Evolutionary conservation across 2,888 invertebrate species (phyloP).

Genomic region (Nomada fabriciana): DNA sequence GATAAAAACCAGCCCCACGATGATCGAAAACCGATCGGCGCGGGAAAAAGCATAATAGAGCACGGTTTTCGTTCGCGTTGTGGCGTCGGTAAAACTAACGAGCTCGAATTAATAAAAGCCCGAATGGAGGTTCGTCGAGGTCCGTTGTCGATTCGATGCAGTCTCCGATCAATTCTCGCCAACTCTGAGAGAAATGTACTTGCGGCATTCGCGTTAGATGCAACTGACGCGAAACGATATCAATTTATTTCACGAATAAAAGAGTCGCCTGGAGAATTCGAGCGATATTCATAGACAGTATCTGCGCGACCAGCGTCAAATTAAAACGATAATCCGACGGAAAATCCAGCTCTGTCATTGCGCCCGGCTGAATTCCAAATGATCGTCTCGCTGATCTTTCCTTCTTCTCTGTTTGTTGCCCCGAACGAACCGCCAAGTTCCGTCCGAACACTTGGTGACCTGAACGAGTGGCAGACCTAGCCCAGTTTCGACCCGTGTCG

Average conservation of each 20-base stretch:
- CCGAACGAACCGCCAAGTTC: not conserved
- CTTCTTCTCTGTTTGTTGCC: not conserved
- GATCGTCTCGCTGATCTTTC: too few relatives aligned
- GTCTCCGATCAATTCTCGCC: not conserved
- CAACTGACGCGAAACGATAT: not conserved
- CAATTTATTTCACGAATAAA: constrained; percentile 27
- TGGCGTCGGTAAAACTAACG: constrained; percentile 2
- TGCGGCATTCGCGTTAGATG: too few relatives aligned
- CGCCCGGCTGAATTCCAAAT: not conserved
- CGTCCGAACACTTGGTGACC: not conserved
- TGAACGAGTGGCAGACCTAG: constrained; percentile 5
- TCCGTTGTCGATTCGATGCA: not conserved
- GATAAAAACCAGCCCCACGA: constrained; percentile 21
- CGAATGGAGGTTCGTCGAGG: not conserved
- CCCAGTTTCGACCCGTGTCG: not conserved
- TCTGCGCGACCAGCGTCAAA: constrained; percentile 23
- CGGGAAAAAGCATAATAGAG: too few relatives aligned
- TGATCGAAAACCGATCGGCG: not conserved
- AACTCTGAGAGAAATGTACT: too few relatives aligned
- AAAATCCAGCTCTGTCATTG: not conserved
- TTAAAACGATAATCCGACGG: not conserved
- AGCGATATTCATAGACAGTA: too few relatives aligned
- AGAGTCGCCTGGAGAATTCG: constrained; percentile 16
- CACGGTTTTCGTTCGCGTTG: not conserved
- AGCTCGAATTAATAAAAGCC: constrained; percentile 2